Conservation (phyloP, 2,888 invertebrate species). For the Sarcophaga caerulescens region DNA sequence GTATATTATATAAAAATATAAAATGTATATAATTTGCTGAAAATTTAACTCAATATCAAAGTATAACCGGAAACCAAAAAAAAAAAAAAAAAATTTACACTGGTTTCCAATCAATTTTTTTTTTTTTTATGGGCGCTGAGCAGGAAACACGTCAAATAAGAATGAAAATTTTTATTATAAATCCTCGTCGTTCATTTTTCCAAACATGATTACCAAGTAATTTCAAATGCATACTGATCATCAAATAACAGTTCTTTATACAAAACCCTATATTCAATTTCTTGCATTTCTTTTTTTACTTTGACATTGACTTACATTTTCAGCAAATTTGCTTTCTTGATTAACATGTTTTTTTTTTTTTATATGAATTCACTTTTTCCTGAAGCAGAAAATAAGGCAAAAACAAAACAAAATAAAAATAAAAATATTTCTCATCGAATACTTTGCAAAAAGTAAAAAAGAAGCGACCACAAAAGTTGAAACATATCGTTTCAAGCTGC, state of each 20-base stretch:
- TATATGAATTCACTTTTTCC: background rate
- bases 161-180: no score
- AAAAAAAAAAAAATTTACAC: no score
- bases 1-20: no score
- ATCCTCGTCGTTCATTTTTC: no score
- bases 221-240: no score
- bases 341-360: constrained; percentile 48
- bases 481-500: constrained; percentile 9
- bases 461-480: constrained; percentile 9
- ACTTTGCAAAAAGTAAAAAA: constrained; percentile 3
- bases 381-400: constrained; percentile 16
- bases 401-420: background rate
- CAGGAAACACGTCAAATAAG: no score
- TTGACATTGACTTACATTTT: constrained; percentile 66
- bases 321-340: constrained; percentile 57
- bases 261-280: background rate
- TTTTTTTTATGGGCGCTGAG: no score
- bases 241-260: background rate
- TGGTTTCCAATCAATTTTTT: no score
- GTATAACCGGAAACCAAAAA: no score
- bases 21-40: no score
- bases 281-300: constrained; percentile 50
- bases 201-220: no score
- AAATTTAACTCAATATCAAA: no score
- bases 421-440: constrained; percentile 46